Percentiles rank a stretch among this genome's conserved stretches.
Evolutionary conservation across 2,888 invertebrate species (phyloP).

Genomic region (Panzeria rudis): DNA sequence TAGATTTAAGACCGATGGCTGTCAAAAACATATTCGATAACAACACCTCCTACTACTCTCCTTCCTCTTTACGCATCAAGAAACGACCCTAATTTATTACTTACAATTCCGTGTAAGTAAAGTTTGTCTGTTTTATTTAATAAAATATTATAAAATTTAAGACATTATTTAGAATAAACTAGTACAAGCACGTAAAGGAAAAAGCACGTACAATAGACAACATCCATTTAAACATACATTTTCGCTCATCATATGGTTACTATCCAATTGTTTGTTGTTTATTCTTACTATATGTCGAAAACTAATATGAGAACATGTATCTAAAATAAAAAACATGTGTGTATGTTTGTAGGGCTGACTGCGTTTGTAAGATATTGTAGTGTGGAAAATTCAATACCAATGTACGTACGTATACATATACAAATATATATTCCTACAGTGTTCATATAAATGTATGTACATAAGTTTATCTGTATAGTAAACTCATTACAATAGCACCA

Average conservation of each 20-base stretch:
- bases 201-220: conserved; percentile 28
- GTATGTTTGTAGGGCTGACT: not conserved
- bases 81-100: not conserved
- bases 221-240: conserved; percentile 6
- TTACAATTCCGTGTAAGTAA: not conserved
- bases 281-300: conserved; percentile 21
- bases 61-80: not conserved
- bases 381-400: not conserved
- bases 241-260: not conserved
- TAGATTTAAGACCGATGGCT: not conserved
- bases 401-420: not conserved
- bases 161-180: not conserved
- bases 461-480: not conserved
- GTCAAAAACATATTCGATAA: not conserved
- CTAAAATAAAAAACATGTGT: not conserved
- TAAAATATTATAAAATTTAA: conserved; percentile 17
- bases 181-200: not conserved
- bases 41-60: not conserved
- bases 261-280: conserved; percentile 46
- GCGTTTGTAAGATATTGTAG: conserved; percentile 1
- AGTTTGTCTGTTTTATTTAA: conserved; percentile 11
- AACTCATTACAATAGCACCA: conserved; percentile 22
- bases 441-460: too few relatives aligned
- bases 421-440: too few relatives aligned
- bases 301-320: conserved; percentile 34